Conservation (phyloP, 2,888 invertebrate species). For the Luperina nickerlii region DNA sequence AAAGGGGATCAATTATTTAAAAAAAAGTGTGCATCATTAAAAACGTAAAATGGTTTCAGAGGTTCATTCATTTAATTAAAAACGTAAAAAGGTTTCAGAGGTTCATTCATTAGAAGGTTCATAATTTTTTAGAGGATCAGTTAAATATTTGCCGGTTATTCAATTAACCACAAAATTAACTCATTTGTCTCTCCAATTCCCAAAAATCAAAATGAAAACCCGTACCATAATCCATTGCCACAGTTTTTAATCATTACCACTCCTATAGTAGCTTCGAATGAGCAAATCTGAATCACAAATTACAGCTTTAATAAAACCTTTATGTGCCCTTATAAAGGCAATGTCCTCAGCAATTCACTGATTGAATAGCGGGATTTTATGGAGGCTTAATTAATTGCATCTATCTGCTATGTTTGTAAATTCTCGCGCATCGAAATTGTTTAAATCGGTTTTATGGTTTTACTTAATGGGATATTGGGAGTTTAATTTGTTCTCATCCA, state of each 20-base stretch:
- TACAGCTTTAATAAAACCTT: slow-evolving; percentile 65
- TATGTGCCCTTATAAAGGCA: slow-evolving; percentile 61
- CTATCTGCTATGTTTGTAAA: slow-evolving; percentile 39
- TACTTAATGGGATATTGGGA: slow-evolving; percentile 3
- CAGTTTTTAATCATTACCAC: slow-evolving; percentile 56
- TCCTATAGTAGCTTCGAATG: slow-evolving; percentile 54
- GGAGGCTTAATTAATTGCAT: slow-evolving; percentile 66
- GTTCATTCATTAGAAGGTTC: neutral
- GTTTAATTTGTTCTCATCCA: slow-evolving; percentile 1
- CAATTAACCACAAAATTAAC: neutral
- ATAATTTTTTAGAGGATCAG: too few species aligned
- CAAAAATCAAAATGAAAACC: slow-evolving; percentile 23
- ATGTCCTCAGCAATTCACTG: slow-evolving; percentile 58
- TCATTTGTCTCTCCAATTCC: neutral
- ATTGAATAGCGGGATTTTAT: slow-evolving; percentile 66
- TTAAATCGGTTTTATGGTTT: slow-evolving; percentile 41
- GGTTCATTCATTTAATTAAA: neutral
- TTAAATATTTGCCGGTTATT: neutral
- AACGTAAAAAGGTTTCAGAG: too few species aligned
- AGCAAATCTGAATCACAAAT: slow-evolving; percentile 69
- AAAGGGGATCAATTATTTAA: neutral
- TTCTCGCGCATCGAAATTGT: slow-evolving; percentile 17
- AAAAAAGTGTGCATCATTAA: neutral
- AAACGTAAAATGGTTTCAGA: neutral
- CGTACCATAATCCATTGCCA: slow-evolving; percentile 25